Conservation (phyloP, 2,888 invertebrate genomes). For the Drosophila kokeensis region DNA sequence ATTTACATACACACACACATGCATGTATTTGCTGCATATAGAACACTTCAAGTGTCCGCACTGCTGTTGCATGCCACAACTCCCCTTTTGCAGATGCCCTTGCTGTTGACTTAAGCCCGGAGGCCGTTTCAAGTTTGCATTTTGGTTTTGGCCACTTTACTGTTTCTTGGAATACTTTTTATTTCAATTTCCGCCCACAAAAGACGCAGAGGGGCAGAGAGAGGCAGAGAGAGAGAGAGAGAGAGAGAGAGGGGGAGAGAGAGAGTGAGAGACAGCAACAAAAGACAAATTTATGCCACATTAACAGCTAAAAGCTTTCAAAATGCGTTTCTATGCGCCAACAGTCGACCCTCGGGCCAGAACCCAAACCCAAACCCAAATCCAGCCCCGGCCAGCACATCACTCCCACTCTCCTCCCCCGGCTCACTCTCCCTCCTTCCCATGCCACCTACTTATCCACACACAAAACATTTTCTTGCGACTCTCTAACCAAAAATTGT, state of each 20-base stretch:
- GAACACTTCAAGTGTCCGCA: conserved; percentile 56
- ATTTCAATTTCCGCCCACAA: conserved; percentile 77
- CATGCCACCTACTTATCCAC: neutral
- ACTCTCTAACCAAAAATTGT: conserved; percentile 72
- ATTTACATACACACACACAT: neutral
- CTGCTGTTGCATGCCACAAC: conserved; percentile 59
- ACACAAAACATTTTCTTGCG: conserved; percentile 47
- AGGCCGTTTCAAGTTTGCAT: conserved; percentile 63
- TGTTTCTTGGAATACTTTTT: conserved; percentile 65
- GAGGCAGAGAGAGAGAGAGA: neutral
- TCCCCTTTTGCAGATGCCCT: neutral
- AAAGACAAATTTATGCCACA: conserved; percentile 82
- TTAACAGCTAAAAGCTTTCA: conserved; percentile 81
- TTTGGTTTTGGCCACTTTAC: conserved; percentile 56
- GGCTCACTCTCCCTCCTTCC: neutral
- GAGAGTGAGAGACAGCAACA: conserved; percentile 31
- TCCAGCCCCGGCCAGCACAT: conserved; percentile 1
- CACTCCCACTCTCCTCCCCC: neutral
- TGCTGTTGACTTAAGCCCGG: conserved; percentile 42
- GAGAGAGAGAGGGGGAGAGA: neutral
- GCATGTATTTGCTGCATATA: conserved; percentile 41
- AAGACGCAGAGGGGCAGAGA: conserved; percentile 4
- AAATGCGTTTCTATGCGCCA: conserved; percentile 77
- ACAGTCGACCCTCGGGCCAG: conserved; percentile 50
- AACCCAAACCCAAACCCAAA: neutral